These are phyloP conservation scores for Rousettus leschenaultii DNA, from an alignment of 2,113 vertebrate genomes.

Conservation along the genomic window DNA sequence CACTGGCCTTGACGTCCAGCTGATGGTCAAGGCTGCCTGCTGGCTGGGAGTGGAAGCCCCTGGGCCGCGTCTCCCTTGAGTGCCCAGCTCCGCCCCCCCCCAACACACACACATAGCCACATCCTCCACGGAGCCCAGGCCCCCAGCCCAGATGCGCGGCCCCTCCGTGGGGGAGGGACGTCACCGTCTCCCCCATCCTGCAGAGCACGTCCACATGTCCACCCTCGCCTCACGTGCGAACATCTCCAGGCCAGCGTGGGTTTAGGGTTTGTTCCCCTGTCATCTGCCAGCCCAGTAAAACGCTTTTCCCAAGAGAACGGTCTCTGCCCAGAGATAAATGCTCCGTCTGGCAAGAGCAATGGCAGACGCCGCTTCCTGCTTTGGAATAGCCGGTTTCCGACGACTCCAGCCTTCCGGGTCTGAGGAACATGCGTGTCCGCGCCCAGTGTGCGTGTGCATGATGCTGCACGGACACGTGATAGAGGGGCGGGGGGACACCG, in stretches of 20 bases:
- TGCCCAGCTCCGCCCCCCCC: background rate
- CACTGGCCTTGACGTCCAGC: background rate
- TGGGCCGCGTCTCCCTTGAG: background rate
- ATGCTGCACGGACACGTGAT: fast-evolving
- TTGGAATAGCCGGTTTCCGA: background rate
- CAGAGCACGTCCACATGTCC: fast-evolving
- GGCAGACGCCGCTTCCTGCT: background rate
- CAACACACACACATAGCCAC: no score
- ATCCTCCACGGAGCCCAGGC: background rate
- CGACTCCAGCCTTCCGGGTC: background rate
- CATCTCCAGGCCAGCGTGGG: fast-evolving
- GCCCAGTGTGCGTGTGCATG: background rate
- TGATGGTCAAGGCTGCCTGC: fast-evolving
- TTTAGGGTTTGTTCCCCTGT: background rate
- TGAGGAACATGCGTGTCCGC: background rate
- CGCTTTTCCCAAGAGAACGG: background rate
- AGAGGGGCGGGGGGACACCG: background rate
- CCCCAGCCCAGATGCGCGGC: background rate
- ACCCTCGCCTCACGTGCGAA: background rate
- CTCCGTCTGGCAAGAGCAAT: background rate
- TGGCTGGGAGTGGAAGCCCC: background rate
- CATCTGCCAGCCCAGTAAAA: background rate
- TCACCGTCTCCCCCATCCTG: no score
- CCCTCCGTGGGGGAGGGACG: fast-evolving
- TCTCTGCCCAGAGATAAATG: background rate